These are phyloP conservation scores for Embiotoca jacksoni DNA, from an alignment of 2,113 vertebrate species.

Conservation along the genomic window DNA sequence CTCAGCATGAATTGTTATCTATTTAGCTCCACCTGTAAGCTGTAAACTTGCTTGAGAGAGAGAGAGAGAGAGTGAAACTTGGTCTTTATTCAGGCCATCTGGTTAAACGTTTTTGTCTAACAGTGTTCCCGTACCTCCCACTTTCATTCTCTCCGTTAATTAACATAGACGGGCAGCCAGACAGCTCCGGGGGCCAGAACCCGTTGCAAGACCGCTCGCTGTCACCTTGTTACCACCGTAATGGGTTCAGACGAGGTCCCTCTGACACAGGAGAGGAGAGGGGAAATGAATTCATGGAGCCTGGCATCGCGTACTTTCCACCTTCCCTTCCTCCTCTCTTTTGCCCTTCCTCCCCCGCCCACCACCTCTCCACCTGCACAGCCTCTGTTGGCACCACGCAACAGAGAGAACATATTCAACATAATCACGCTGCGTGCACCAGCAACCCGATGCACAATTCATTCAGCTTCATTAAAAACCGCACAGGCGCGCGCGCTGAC, in stretches of 20 bases:
- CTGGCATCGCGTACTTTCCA: conserved; percentile 31
- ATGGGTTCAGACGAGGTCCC: conserved; percentile 73
- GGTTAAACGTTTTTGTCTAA: conserved; percentile 69
- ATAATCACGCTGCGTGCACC: conserved; percentile 48
- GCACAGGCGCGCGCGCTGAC: not conserved
- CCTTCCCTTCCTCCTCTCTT: conserved; percentile 41
- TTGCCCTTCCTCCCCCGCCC: conserved; percentile 18
- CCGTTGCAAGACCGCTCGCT: conserved; percentile 57
- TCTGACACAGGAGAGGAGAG: conserved; percentile 50
- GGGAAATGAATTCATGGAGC: conserved; percentile 66
- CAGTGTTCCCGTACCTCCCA: conserved; percentile 47
- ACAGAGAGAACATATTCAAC: conserved; percentile 46
- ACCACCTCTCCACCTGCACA: conserved; percentile 12
- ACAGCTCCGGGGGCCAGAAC: conserved; percentile 69
- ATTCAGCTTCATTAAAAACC: conserved; percentile 66
- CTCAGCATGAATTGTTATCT: conserved; percentile 16
- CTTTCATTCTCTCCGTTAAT: conserved; percentile 67
- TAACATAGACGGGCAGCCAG: conserved; percentile 72
- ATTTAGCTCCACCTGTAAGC: conserved; percentile 41
- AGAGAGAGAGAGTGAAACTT: conserved; percentile 23
- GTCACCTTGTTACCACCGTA: conserved; percentile 76
- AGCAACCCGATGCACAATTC: conserved; percentile 48
- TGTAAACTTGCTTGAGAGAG: conserved; percentile 28
- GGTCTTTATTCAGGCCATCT: conserved; percentile 32
- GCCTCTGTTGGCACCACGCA: conserved; percentile 35